Evolutionary conservation across 2,888 invertebrate species (phyloP).

Genomic region (Galerucella pusilla): DNA sequence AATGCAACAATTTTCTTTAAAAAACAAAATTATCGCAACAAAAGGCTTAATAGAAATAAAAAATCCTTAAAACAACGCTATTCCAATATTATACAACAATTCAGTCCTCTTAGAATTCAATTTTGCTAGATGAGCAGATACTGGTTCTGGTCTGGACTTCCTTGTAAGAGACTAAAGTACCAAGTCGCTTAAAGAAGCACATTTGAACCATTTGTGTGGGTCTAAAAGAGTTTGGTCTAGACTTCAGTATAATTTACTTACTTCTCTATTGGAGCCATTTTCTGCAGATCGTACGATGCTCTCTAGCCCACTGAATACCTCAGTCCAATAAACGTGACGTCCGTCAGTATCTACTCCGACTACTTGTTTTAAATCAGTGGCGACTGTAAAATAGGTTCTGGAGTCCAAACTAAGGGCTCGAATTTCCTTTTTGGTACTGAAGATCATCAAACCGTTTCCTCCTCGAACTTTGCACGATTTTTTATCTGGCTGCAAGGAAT

Average conservation of each 20-base stretch:
- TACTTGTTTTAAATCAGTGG: constrained; percentile 68
- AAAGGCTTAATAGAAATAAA: too few relatives aligned
- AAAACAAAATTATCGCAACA: too few relatives aligned
- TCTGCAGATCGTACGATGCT: constrained; percentile 74
- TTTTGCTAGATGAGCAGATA: too few relatives aligned
- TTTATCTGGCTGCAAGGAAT: constrained; percentile 65
- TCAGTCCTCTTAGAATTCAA: too few relatives aligned
- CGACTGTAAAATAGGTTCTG: constrained; percentile 66
- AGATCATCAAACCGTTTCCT: constrained; percentile 76
- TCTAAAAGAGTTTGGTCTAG: too few relatives aligned
- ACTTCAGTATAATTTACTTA: constrained; percentile 49
- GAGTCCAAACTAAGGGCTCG: constrained; percentile 73
- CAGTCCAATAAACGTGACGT: constrained; percentile 81
- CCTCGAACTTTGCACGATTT: constrained; percentile 69
- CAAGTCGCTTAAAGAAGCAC: too few relatives aligned
- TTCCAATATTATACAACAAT: too few relatives aligned
- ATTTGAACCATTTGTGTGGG: too few relatives aligned
- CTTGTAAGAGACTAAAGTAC: too few relatives aligned
- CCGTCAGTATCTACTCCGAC: constrained; percentile 80
- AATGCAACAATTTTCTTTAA: too few relatives aligned
- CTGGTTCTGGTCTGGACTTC: too few relatives aligned
- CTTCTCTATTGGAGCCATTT: constrained; percentile 72
- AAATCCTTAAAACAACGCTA: too few relatives aligned
- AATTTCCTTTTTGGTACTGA: constrained; percentile 74
- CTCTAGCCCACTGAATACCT: constrained; percentile 76